Evolutionary conservation across 2,113 vertebrate species (phyloP).

Genomic region (Cervus canadensis): DNA sequence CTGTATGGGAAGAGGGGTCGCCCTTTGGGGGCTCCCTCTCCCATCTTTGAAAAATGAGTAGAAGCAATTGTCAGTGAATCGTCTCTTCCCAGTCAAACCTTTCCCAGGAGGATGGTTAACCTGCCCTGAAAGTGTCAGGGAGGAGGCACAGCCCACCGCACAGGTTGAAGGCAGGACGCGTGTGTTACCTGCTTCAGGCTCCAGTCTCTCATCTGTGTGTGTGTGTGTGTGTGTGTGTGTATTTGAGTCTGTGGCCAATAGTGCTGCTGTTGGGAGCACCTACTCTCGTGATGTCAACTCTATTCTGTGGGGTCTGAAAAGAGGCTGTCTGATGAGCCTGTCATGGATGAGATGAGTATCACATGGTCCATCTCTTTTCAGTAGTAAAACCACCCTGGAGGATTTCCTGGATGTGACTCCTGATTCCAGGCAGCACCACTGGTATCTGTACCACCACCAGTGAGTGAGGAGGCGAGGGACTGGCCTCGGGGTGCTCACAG

Average conservation of each 20-base stretch:
- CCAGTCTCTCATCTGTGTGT: rapidly evolving
- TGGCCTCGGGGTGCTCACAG: rapidly evolving
- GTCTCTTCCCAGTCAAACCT: neutral
- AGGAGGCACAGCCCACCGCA: rapidly evolving
- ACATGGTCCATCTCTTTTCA: neutral
- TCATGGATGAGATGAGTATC: rapidly evolving
- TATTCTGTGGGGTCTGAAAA: rapidly evolving
- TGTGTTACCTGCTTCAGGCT: rapidly evolving
- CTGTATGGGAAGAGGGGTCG: neutral
- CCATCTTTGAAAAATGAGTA: rapidly evolving
- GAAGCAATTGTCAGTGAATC: rapidly evolving
- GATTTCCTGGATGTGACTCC: neutral
- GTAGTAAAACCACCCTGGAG: neutral
- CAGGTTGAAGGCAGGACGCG: rapidly evolving
- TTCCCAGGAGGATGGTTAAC: neutral
- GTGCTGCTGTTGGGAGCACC: rapidly evolving
- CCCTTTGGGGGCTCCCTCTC: neutral
- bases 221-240: no score
- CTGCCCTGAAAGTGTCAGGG: neutral
- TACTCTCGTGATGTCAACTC: rapidly evolving
- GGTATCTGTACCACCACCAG: rapidly evolving
- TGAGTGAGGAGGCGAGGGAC: neutral
- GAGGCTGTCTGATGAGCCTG: no score
- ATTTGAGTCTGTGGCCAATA: rapidly evolving
- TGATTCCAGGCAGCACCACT: rapidly evolving